These are phyloP conservation scores for Ostrea denselamellosa DNA, from an alignment of 1,140 invertebrate genomes.

Conservation along the genomic window DNA sequence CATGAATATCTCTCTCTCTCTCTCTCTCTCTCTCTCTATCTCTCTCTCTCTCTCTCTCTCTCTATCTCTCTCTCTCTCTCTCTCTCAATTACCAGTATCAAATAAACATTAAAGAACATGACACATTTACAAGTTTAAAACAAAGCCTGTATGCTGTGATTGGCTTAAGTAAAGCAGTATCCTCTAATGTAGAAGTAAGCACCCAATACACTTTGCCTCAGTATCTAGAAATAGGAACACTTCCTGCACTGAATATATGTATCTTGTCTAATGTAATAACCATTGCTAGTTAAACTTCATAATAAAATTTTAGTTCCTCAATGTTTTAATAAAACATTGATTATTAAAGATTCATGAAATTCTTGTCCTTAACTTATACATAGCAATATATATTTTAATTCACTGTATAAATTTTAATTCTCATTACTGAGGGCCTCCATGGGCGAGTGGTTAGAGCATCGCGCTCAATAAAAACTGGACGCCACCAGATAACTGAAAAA, in stretches of 20 bases:
- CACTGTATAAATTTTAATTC: background rate
- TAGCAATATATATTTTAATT: background rate
- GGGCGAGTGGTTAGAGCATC: too few relatives aligned
- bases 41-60: conserved; percentile 9
- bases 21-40: background rate
- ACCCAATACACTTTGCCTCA: too few relatives aligned
- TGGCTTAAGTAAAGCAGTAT: too few relatives aligned
- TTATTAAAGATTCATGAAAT: conserved; percentile 6
- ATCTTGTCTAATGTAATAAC: background rate
- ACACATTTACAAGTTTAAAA: too few relatives aligned
- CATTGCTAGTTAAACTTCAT: background rate
- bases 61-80: background rate
- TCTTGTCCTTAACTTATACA: background rate
- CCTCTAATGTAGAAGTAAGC: too few relatives aligned
- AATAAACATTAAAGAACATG: too few relatives aligned
- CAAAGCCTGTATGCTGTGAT: too few relatives aligned
- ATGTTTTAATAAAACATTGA: background rate
- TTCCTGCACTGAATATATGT: background rate
- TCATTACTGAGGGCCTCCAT: too few relatives aligned
- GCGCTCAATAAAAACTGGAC: too few relatives aligned
- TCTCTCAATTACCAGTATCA: background rate
- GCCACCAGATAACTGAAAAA: too few relatives aligned
- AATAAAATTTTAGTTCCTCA: too few relatives aligned
- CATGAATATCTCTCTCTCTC: background rate
- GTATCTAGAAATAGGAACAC: background rate